phyloP scores from a whole-genome alignment of 2,113 vertebrate genomes.

The Myanophis thanlyinensis region DNA sequence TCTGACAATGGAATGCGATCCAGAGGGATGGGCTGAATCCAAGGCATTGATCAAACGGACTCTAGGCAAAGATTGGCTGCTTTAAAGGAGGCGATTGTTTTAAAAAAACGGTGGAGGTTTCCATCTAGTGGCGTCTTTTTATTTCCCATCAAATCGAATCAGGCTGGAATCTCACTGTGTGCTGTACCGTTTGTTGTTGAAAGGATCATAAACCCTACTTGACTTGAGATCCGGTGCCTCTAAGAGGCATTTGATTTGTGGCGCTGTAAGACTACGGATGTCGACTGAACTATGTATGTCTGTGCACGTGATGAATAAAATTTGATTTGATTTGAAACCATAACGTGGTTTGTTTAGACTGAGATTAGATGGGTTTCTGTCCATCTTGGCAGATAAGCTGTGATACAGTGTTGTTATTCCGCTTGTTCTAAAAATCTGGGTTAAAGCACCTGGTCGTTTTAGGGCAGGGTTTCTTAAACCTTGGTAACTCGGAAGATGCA shows the following conservation, averaged over 20 bases:
- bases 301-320: too few relatives aligned
- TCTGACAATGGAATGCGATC: neutral
- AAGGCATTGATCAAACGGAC: neutral
- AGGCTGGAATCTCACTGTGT: fast-evolving
- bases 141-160: fast-evolving
- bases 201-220: too few relatives aligned
- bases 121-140: slow-evolving; percentile 53
- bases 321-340: too few relatives aligned
- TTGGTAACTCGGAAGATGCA: neutral
- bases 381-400: neutral
- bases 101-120: slow-evolving; percentile 10
- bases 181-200: too few relatives aligned
- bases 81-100: fast-evolving
- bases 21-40: neutral
- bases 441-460: neutral
- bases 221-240: too few relatives aligned
- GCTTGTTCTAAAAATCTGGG: neutral
- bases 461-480: neutral
- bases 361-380: neutral
- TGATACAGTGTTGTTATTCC: neutral
- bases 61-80: neutral
- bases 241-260: neutral
- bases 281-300: too few relatives aligned
- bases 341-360: neutral
- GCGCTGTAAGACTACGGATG: neutral